Conservation (phyloP, 2,797 vertebrate species). For the Cossypha polioptera region DNA sequence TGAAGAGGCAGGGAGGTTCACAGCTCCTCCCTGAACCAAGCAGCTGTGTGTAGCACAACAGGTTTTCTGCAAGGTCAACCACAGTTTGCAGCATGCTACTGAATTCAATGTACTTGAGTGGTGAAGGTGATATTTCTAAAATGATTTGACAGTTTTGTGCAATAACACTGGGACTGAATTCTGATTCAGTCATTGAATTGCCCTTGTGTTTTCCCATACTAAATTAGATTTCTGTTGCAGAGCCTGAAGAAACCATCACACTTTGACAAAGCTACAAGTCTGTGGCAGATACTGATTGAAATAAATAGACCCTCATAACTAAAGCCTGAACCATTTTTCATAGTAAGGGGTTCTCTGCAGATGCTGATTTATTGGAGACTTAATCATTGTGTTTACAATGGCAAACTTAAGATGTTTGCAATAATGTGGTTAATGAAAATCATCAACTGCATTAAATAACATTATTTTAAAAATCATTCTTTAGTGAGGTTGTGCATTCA, state of each 20-base stretch:
- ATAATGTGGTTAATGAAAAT: neutral
- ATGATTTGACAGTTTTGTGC: neutral
- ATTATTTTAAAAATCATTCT: neutral
- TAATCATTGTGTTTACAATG: neutral
- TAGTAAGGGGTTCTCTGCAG: neutral
- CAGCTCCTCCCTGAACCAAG: neutral
- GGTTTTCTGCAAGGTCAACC: neutral
- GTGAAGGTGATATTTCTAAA: neutral
- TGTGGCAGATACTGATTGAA: neutral
- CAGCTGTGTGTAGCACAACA: neutral
- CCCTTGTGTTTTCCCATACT: neutral
- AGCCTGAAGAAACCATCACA: neutral
- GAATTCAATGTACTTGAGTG: neutral
- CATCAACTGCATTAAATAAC: neutral
- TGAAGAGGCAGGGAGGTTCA: neutral
- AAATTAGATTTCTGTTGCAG: neutral
- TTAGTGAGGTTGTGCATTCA: neutral
- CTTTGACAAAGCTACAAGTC: neutral
- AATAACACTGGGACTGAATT: neutral
- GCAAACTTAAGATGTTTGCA: neutral
- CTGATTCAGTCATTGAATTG: neutral
- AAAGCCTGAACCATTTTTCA: neutral
- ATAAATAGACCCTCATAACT: neutral
- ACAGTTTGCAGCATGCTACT: neutral
- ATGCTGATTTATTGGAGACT: neutral